Conservation (phyloP, 2,113 vertebrate species). For the Phalacrocorax aristotelis region DNA sequence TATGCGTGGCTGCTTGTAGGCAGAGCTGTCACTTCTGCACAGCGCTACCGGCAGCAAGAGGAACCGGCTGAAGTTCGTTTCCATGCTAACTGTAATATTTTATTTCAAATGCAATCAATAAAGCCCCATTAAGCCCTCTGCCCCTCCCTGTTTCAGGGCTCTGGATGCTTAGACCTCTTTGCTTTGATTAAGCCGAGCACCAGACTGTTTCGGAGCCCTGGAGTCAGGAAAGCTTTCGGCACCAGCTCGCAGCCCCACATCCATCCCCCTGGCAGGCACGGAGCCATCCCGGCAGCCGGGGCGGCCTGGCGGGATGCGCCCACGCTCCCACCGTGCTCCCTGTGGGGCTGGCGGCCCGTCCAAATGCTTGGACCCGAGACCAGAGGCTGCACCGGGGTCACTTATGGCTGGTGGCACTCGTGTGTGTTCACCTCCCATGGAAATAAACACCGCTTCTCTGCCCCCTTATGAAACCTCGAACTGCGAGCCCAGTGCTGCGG, state of each 20-base stretch:
- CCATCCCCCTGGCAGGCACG: neutral
- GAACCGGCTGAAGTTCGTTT: neutral
- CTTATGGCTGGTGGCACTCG: accelerated
- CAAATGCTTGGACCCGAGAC: neutral
- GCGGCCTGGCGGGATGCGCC: neutral
- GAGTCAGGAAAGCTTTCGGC: neutral
- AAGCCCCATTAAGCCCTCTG: neutral
- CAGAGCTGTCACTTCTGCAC: accelerated
- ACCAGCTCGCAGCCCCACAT: accelerated
- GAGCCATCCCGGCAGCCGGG: neutral
- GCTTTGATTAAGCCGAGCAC: neutral
- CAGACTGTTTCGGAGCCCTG: accelerated
- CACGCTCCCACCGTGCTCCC: accelerated
- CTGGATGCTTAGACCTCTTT: neutral
- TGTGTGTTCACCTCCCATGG: neutral
- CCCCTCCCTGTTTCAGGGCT: neutral
- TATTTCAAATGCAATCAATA: neutral
- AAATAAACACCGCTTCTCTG: neutral
- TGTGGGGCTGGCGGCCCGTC: neutral
- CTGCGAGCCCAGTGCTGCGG: neutral
- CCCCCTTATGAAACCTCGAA: neutral
- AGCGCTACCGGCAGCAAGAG: neutral
- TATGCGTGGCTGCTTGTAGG: accelerated
- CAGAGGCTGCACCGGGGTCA: neutral
- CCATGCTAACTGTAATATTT: neutral